Evolutionary conservation across 2,888 invertebrate genomes (phyloP).

Genomic region (Tanypteryx hageni): DNA sequence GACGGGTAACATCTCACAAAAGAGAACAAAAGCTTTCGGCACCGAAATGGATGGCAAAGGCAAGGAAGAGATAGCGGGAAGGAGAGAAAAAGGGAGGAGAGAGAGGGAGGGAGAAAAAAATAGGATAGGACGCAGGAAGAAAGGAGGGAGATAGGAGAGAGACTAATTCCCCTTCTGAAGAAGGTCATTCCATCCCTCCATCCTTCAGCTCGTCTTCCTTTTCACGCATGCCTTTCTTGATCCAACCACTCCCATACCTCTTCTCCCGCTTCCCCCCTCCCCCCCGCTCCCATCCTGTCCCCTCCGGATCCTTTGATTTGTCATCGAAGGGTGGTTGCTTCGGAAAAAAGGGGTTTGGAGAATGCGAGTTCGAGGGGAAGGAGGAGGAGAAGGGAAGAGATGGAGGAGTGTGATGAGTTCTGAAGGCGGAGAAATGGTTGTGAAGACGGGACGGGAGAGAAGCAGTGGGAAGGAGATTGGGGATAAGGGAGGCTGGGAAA

Average conservation of each 20-base stretch:
- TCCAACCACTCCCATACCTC: neutral
- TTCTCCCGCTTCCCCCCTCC: neutral
- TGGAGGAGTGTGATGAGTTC: conserved; percentile 38
- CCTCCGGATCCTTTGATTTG: conserved; percentile 42
- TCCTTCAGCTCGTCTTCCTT: conserved; percentile 22
- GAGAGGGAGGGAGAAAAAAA: neutral
- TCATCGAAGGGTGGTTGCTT: conserved; percentile 8
- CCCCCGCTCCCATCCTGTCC: neutral
- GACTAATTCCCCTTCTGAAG: conserved; percentile 55
- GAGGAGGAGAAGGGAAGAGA: neutral
- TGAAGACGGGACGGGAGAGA: neutral
- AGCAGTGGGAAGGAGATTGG: conserved; percentile 12
- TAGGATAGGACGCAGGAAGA: neutral
- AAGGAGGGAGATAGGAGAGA: neutral
- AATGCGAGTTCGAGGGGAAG: neutral
- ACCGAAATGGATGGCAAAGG: conserved; percentile 17
- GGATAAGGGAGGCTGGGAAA: conserved; percentile 31
- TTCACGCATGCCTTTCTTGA: conserved; percentile 15
- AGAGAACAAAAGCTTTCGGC: conserved; percentile 58
- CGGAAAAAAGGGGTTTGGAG: neutral
- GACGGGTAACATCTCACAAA: conserved; percentile 55
- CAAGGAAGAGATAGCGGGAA: neutral
- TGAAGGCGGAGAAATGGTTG: conserved; percentile 6
- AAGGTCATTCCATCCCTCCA: conserved; percentile 26
- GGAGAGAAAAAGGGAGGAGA: neutral